A percentile compares a stretch with the other conserved stretches of the same genome.
Evolutionary conservation across 1,140 invertebrate species (phyloP).

Genomic region (Radopholus similis): DNA sequence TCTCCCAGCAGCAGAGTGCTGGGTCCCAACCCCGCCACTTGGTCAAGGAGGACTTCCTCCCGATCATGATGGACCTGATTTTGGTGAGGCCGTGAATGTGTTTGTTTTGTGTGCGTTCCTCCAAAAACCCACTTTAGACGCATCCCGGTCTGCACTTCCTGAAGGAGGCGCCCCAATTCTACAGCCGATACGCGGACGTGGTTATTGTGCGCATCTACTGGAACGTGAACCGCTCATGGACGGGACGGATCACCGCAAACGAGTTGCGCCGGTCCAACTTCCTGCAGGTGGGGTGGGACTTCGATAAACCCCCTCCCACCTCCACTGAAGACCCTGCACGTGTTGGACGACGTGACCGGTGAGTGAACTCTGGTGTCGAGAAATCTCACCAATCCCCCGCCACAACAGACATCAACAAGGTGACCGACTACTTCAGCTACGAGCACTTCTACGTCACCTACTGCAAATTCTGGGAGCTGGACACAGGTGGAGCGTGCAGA

Average conservation of each 20-base stretch:
- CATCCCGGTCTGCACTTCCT: conserved; percentile 94
- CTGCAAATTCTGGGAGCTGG: conserved; percentile 99
- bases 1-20: conserved; percentile 28
- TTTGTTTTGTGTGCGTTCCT: no score
- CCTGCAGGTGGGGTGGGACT: conserved; percentile 70
- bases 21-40: conserved; percentile 62
- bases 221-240: conserved; percentile 95
- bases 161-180: conserved; percentile 94
- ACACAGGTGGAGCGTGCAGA: conserved; percentile 71
- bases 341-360: conserved; percentile 82
- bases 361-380: conserved; percentile 22
- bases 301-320: conserved; percentile 66
- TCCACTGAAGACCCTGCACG: conserved; percentile 56
- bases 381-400: no score
- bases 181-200: conserved; percentile 77
- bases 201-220: conserved; percentile 92
- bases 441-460: conserved; percentile 99
- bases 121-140: conserved; percentile 67
- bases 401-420: conserved; percentile 68
- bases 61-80: conserved; percentile 85
- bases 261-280: conserved; percentile 89
- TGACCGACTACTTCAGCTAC: conserved; percentile 96
- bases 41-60: conserved; percentile 76
- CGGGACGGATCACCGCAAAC: conserved; percentile 78
- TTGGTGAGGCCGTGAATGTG: conserved; percentile 57